Evolutionary conservation across 2,888 invertebrate species (phyloP).

Genomic region (Falcaria lacertinaria): DNA sequence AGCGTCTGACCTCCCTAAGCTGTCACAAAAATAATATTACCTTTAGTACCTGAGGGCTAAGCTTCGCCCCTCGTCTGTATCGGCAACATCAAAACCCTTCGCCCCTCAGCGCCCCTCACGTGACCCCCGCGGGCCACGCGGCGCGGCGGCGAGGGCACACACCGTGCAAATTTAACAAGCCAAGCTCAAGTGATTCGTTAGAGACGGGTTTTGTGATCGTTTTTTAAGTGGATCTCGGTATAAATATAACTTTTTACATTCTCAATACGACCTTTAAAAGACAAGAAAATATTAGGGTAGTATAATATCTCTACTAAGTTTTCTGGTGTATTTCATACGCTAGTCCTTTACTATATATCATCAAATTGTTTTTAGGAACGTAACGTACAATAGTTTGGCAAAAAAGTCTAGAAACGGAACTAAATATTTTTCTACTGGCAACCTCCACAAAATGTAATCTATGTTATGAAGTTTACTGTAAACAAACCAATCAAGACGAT

Average conservation of each 20-base stretch:
- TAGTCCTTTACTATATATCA: too few species aligned
- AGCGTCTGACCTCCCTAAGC: background rate
- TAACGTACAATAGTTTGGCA: too few species aligned
- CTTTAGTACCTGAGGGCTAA: background rate
- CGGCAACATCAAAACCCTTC: background rate
- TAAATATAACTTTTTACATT: background rate
- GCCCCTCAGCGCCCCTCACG: background rate
- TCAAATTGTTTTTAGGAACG: too few species aligned
- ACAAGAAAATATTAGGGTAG: too few species aligned
- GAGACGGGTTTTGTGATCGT: background rate
- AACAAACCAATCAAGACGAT: too few species aligned
- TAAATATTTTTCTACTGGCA: too few species aligned
- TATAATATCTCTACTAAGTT: too few species aligned
- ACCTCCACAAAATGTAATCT: too few species aligned
- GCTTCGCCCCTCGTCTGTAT: background rate
- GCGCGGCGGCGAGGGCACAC: slow-evolving; percentile 12
- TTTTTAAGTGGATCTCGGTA: slow-evolving; percentile 5
- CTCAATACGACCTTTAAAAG: background rate
- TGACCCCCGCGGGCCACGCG: background rate
- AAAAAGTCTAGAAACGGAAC: too few species aligned
- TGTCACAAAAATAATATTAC: background rate
- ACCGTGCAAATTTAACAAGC: slow-evolving; percentile 65
- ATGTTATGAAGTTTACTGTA: too few species aligned
- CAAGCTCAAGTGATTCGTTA: background rate
- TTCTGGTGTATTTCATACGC: too few species aligned